Conservation (phyloP, 2,797 vertebrate genomes). For the Hippocampus kuda region DNA sequence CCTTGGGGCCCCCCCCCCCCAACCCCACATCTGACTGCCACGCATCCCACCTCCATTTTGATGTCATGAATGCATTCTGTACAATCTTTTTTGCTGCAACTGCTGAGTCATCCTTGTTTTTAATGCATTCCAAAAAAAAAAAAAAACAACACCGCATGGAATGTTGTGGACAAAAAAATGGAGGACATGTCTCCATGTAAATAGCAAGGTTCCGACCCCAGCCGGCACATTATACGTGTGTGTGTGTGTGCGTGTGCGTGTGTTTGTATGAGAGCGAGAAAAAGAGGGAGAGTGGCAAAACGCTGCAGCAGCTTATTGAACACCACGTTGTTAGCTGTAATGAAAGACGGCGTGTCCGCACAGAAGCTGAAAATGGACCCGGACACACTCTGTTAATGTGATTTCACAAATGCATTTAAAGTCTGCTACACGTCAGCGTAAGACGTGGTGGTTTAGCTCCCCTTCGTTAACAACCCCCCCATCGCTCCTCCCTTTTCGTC, state of each 20-base stretch:
- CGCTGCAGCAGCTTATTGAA: constrained; percentile 12
- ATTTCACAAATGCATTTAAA: constrained; percentile 23
- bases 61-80: neutral
- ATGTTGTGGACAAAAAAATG: neutral
- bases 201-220: neutral
- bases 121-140: neutral
- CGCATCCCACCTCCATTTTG: neutral
- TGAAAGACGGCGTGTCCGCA: constrained; percentile 11
- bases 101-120: constrained; percentile 1
- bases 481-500: neutral
- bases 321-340: constrained; percentile 12
- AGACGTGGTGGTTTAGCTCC: neutral
- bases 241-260: neutral
- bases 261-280: too few species aligned
- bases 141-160: neutral
- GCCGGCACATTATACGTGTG: constrained; percentile 16
- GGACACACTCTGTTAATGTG: constrained; percentile 21
- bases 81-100: neutral
- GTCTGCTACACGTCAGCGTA: neutral
- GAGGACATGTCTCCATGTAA: constrained; percentile 19
- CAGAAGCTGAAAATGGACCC: constrained; percentile 32
- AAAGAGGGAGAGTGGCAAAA: neutral
- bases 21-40: too few species aligned
- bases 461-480: neutral
- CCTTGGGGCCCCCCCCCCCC: neutral